Evolutionary conservation across 2,888 invertebrate species (phyloP).

Genomic region (Nemurella pictetii): DNA sequence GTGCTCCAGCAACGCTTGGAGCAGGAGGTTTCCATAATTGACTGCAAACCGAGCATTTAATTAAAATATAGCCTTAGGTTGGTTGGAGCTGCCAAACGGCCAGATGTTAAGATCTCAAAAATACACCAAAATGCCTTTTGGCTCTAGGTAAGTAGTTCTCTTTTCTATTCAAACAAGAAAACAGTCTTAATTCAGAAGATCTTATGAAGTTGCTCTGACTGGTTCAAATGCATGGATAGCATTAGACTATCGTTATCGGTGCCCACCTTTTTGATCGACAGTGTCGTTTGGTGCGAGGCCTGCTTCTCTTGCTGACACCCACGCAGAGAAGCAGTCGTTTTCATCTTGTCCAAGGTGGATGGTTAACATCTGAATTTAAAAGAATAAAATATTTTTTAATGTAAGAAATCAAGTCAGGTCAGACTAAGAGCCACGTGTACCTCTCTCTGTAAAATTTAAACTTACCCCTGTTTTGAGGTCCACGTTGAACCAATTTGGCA

Average conservation of each 20-base stretch:
- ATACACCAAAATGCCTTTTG: too few relatives aligned
- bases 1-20: constrained; percentile 93
- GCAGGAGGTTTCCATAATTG: constrained; percentile 90
- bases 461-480: constrained; percentile 96
- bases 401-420: neutral
- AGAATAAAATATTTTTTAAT: neutral
- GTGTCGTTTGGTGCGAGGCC: constrained; percentile 75
- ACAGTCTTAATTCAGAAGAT: too few relatives aligned
- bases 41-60: constrained; percentile 66
- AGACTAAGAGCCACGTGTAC: neutral
- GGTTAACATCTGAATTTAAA: constrained; percentile 77
- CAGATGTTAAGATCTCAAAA: too few relatives aligned
- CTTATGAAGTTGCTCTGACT: too few relatives aligned
- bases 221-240: too few relatives aligned
- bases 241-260: too few relatives aligned
- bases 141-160: too few relatives aligned
- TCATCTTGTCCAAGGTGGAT: constrained; percentile 97
- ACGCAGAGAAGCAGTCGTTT: constrained; percentile 96
- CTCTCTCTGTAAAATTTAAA: neutral
- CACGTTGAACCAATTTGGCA: constrained; percentile 99
- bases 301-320: constrained; percentile 96
- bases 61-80: too few relatives aligned
- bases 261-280: constrained; percentile 72
- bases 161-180: too few relatives aligned
- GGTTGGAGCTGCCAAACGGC: too few relatives aligned